Evolutionary conservation across 1,140 invertebrate genomes (phyloP), one percentile per base, ranked within the genome.

Genomic region (Eriosoma lanigerum): DNA sequence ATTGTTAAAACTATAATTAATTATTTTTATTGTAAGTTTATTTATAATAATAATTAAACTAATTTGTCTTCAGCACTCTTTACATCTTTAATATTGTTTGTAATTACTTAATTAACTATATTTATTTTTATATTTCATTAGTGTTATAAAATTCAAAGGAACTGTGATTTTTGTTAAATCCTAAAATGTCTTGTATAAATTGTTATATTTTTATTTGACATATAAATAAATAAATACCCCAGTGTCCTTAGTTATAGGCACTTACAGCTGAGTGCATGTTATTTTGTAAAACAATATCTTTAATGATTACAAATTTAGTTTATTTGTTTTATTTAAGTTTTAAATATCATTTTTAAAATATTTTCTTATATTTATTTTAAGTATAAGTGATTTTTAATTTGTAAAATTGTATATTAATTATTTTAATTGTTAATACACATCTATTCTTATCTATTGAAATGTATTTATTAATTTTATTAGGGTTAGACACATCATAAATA

Each of bases 41-140:
- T 72, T 75, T 26, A 75, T 17, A 54, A 70, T 56, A 38, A 58
- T 58, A 75, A 32, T 54, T 54, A 26, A n/a, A 75, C 19, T n/a
- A 54, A 24, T 60, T 58, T 62, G 62, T 46, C 73, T 76, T 78
- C 56, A 78, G 38, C 56, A 78, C 32, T 78, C 54, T 78, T 78
- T 78, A 78, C 75, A 78, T 60, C 32, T 60, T 26, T 46, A 46
- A 68, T 68, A 17, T 26, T 68, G 15, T 68, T 68, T 48, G 50
- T 68, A 62, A 62, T 29, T 56, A 58, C 52, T 75, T 75, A 58
- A 75, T 19, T 73, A 21, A 46, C 52, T 21, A 38, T 75, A 44
- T 21, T 54, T 54, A 44, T 54, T 32, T 72, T 75, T 56, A 56
- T 56, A 75, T 52, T 52, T 72, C 3, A 72, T 72, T 72, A 70